Evolutionary conservation across 2,888 invertebrate species (phyloP).

Genomic region (Halictus quadricinctus): DNA sequence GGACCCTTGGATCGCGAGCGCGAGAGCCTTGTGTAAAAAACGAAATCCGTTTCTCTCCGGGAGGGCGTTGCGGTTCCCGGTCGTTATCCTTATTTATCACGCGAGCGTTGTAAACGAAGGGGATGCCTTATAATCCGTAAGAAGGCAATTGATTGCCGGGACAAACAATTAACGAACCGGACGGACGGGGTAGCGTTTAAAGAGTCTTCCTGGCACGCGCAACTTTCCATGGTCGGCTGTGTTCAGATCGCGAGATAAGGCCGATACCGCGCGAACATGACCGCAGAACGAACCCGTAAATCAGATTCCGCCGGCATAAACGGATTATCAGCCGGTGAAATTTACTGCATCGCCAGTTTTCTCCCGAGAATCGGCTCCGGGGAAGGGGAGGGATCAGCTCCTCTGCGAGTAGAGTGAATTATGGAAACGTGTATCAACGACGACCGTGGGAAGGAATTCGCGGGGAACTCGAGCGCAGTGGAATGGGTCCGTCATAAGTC

Average conservation of each 20-base stretch:
- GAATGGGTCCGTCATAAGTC: neutral
- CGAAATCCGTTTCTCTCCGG: slow-evolving; percentile 1
- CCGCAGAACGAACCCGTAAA: slow-evolving; percentile 64
- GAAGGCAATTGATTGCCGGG: slow-evolving; percentile 47
- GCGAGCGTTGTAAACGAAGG: neutral
- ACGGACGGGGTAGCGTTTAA: slow-evolving; percentile 17
- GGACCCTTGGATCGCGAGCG: neutral
- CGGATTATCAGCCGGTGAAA: slow-evolving; percentile 66
- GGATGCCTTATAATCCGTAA: slow-evolving; percentile 41
- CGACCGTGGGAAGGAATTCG: neutral
- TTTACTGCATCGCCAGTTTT: slow-evolving; percentile 60
- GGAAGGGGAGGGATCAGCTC: neutral
- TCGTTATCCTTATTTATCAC: slow-evolving; percentile 45
- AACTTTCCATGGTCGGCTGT: neutral
- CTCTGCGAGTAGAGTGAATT: slow-evolving; percentile 10
- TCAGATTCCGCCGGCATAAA: slow-evolving; percentile 59
- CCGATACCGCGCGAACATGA: slow-evolving; percentile 51
- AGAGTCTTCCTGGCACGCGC: neutral
- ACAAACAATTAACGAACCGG: slow-evolving; percentile 34
- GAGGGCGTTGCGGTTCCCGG: neutral
- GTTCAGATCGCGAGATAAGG: slow-evolving; percentile 50
- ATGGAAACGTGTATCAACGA: slow-evolving; percentile 23
- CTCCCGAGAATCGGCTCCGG: neutral
- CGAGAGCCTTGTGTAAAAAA: neutral
- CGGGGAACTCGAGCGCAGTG: neutral